Percentiles rank a stretch among this genome's conserved stretches.
These are phyloP conservation scores for Dyspetes luteomarginatus DNA, from an alignment of 2,888 invertebrate species.

Conservation along the genomic window DNA sequence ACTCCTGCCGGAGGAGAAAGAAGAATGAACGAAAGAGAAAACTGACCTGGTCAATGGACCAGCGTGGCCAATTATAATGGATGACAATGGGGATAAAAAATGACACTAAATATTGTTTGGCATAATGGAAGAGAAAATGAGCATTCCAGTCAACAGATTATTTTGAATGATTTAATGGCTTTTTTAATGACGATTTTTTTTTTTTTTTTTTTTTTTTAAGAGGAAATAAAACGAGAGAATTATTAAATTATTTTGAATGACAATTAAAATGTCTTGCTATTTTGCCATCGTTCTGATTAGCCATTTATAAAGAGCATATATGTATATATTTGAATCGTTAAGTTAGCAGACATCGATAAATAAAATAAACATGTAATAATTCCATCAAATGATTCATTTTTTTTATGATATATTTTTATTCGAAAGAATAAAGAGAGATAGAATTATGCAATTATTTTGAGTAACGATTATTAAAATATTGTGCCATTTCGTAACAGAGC, in stretches of 20 bases:
- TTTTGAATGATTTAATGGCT: too few relatives aligned
- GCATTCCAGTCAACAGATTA: too few relatives aligned
- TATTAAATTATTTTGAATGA: constrained; percentile 15
- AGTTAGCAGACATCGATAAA: constrained; percentile 56
- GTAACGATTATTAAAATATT: background rate
- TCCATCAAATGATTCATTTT: too few relatives aligned
- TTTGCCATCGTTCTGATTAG: constrained; percentile 23
- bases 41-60: background rate
- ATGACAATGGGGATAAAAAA: constrained; percentile 35
- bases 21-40: constrained; percentile 1
- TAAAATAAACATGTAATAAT: too few relatives aligned
- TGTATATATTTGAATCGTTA: constrained; percentile 12
- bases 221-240: background rate
- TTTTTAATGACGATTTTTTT: too few relatives aligned
- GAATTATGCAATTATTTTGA: background rate
- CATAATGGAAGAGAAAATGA: too few relatives aligned
- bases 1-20: background rate
- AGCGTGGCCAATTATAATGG: background rate
- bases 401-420: too few relatives aligned
- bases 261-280: background rate
- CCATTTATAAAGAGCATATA: too few relatives aligned
- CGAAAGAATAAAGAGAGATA: background rate
- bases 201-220: background rate
- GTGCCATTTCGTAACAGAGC: background rate
- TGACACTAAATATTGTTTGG: background rate